A percentile compares a stretch with the other conserved stretches of the same genome.
These are phyloP conservation scores for Eupithecia tripunctaria DNA, from an alignment of 2,888 invertebrate genomes.

Conservation along the genomic window DNA sequence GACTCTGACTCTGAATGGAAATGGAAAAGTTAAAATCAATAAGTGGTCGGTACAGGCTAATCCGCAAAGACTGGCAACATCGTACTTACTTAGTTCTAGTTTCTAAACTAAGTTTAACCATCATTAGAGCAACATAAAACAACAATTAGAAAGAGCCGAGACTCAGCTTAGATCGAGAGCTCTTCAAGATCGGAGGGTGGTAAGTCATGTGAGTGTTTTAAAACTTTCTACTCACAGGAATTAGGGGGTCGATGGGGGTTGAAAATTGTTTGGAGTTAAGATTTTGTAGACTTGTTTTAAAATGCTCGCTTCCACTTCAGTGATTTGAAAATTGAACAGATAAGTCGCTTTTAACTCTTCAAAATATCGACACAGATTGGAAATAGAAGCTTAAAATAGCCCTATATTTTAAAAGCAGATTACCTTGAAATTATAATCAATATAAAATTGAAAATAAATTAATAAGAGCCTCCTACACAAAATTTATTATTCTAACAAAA, in stretches of 20 bases:
- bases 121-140: constrained; percentile 36
- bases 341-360: neutral
- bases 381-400: neutral
- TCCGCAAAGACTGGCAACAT: constrained; percentile 9
- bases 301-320: neutral
- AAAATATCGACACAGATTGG: neutral
- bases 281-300: constrained; percentile 19
- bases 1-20: too few species aligned
- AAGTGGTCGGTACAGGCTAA: constrained; percentile 18
- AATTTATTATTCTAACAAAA: constrained; percentile 19
- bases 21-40: neutral
- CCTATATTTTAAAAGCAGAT: neutral
- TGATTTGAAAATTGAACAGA: neutral
- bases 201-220: constrained; percentile 77
- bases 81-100: constrained; percentile 2
- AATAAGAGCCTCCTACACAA: neutral
- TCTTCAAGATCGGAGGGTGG: constrained; percentile 44
- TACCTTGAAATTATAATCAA: neutral
- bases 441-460: neutral
- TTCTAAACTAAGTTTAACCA: constrained; percentile 27
- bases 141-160: constrained; percentile 33
- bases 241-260: constrained; percentile 34
- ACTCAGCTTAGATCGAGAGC: constrained; percentile 56
- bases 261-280: constrained; percentile 29
- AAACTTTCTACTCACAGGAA: constrained; percentile 85